Base-by-base conservation (phyloP, 2,888 invertebrate genomes). In the Acleris emargana region DNA sequence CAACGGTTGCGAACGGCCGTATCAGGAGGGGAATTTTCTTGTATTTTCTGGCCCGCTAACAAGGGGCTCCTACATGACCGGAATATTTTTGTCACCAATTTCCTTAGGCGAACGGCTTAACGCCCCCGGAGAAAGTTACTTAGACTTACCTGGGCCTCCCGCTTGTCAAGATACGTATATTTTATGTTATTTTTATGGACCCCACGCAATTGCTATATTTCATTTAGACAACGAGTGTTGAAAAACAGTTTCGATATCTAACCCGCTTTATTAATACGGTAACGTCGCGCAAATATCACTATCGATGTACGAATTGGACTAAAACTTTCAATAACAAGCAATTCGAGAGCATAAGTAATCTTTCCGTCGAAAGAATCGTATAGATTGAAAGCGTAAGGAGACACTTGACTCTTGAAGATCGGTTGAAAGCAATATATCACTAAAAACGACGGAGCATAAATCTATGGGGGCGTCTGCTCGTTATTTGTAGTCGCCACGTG, bases 401-500 rank as follows among this genome's bases (percentile, higher is more conserved):
- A 80, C 81, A 81, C 82, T 84, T 79, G 82, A 86, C 82, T 79
- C 82, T 84, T 81, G 80, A 86, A 78, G 82, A 83, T 79, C 77
- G 81, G 81, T 82, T 78, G 77, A 69, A 71, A 74, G 72, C 82
- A 82, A 89, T 91, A 90, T 82, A 90, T 92, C 89, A 91, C 88
- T 88, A 88, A 89, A 88, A 88, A 85, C 89, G 91, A 88, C 89
- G 83, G 84, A 82, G 80, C 86, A 90, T 91, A 92, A 91, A 91
- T 92, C 89, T 86, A 88, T 85, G 80, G 87, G 79, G 83, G 81
- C 85, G 88, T 88, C 88, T 83, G 81, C 86, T 87, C 83, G 90
- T 91, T 91, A 91, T 91, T 91, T 89, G 90, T 88, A 89, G 91
- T 89, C 89, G 87, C 90, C 88, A 89, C 89, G 91, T 90, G 89